Evolutionary conservation across 2,113 vertebrate genomes (phyloP), one percentile per base, ranked within the genome.

Genomic region (Pollimyrus isidori): DNA sequence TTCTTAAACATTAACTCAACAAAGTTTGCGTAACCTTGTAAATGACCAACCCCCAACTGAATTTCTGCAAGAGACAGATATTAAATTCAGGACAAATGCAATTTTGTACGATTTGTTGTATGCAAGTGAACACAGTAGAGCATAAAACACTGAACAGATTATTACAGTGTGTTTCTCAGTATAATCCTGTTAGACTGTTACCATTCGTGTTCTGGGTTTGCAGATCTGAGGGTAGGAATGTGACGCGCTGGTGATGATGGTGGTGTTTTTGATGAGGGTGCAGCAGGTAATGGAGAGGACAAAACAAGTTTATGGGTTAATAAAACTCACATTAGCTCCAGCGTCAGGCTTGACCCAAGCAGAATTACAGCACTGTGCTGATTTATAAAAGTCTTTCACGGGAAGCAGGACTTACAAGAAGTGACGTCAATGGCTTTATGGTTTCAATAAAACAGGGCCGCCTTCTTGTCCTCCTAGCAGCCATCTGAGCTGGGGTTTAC

Each of bases 391-490:
- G 73, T 83, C 90, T 90, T 90, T 88, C 89, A 89, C 19, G 26
- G 89, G 90, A 84, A 45, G 80, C 56, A 15, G 9, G 50, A 58
- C 86, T 90, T 82, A 89, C 84, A 85, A 90, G 89, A 90, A 90
- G 86, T 87, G 92, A 92, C 90, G 88, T 92, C 92, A 92, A 62
- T 88, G 83, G 89, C 87, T 90, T 92, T 90, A 91, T 82, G 86
- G 86, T 90, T 90, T 89, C 90, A 69, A 76, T 89, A 89, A 91
- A 91, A 89, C 83, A 86, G 21, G 82, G 80, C 86, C 39, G 48
- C 85, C 88, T 53, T 86, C 85, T 69, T 53, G n/a, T 46, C 89
- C 69, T 76, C 30, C 76, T 87, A 82, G 88, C 86, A 88, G 90
- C 76, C 80, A 56, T 85, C 89, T 90, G 49, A 88, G 86, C 87